Evolutionary conservation across 1,140 invertebrate genomes (phyloP).

Genomic region (Eupeodes corollae): DNA sequence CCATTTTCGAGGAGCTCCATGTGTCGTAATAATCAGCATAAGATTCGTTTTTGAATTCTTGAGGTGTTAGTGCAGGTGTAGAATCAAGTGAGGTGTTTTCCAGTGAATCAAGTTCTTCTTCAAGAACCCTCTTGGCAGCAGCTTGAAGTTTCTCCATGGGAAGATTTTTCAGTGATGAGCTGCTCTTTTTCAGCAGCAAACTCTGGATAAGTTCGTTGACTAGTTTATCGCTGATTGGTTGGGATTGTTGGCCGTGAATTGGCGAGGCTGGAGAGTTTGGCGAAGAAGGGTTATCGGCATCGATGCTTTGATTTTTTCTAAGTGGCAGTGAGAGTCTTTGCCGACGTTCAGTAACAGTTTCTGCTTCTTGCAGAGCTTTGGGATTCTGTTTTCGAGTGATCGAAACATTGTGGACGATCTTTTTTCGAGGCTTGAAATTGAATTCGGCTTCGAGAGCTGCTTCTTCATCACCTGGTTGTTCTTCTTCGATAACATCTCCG

Average conservation of each 20-base stretch:
- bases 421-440: slow-evolving; percentile 25
- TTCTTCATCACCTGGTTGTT: slow-evolving; percentile 19
- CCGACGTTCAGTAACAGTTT: slow-evolving; percentile 25
- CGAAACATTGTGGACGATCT: slow-evolving; percentile 33
- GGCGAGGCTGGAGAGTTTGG: slow-evolving; percentile 43
- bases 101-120: slow-evolving; percentile 38
- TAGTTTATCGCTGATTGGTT: slow-evolving; percentile 40
- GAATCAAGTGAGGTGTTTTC: slow-evolving; percentile 36
- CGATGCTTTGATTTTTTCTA: slow-evolving; percentile 32
- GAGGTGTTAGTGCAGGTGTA: slow-evolving; percentile 36
- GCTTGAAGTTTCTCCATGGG: slow-evolving; percentile 45
- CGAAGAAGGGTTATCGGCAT: slow-evolving; percentile 39
- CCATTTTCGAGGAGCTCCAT: slow-evolving; percentile 35
- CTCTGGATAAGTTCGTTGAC: slow-evolving; percentile 47
- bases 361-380: slow-evolving; percentile 22
- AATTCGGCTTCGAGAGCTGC: slow-evolving; percentile 19
- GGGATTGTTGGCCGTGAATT: slow-evolving; percentile 18
- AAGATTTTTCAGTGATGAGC: slow-evolving; percentile 40
- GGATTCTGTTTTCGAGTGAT: slow-evolving; percentile 30
- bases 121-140: slow-evolving; percentile 43
- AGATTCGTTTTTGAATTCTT: slow-evolving; percentile 31
- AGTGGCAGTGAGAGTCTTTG: slow-evolving; percentile 37
- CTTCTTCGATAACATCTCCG: slow-evolving; percentile 14
- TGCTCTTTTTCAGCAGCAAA: slow-evolving; percentile 42
- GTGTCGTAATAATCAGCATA: slow-evolving; percentile 49